These are phyloP conservation scores for Alsophila aescularia DNA, from an alignment of 2,888 invertebrate species.

Conservation along the genomic window DNA sequence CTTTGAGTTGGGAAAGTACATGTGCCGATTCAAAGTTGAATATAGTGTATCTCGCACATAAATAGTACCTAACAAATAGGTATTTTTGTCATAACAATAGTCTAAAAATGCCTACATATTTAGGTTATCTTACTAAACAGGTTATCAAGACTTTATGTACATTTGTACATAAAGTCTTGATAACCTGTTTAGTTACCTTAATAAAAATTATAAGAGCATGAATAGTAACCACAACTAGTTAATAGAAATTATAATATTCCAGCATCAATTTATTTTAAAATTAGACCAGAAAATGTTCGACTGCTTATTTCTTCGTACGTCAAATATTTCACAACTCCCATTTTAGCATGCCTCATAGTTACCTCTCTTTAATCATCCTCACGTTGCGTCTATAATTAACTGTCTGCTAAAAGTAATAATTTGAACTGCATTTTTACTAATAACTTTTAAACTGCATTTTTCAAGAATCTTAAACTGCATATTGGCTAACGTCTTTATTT, in stretches of 20 bases:
- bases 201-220: not conserved
- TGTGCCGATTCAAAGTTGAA: no score
- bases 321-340: not conserved
- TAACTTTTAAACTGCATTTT: not conserved
- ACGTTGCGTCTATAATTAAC: not conserved
- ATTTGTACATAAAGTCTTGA: no score
- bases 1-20: no score
- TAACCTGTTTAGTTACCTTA: no score
- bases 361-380: not conserved
- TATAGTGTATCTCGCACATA: no score
- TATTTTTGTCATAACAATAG: no score
- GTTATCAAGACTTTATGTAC: no score
- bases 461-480: not conserved
- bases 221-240: not conserved
- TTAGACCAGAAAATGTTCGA: not conserved
- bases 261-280: not conserved
- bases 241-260: not conserved
- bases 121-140: no score
- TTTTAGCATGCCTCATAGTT: not conserved
- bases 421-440: not conserved
- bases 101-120: no score
- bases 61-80: no score
- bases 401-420: not conserved
- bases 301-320: not conserved
- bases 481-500: not conserved